Evolutionary conservation across 2,888 invertebrate genomes (phyloP).

Genomic region (Gisinianus flammeolus): DNA sequence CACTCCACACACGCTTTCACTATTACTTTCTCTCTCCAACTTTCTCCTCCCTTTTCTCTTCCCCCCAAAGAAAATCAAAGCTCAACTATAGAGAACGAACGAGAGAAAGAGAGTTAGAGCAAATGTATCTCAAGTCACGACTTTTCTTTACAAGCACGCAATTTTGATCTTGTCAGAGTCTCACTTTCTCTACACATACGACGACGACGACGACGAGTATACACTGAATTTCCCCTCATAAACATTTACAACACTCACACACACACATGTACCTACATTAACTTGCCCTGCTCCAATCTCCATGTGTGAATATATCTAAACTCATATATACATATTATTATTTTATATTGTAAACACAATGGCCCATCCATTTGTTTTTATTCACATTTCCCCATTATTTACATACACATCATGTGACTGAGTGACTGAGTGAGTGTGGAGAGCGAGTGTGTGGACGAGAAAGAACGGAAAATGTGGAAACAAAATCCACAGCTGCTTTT

Average conservation of each 20-base stretch:
- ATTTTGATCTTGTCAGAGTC: conserved; percentile 35
- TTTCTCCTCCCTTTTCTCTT: conserved; percentile 12
- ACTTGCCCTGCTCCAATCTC: too few relatives aligned
- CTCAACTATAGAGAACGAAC: conserved; percentile 1
- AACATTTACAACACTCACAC: conserved; percentile 14
- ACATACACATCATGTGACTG: too few relatives aligned
- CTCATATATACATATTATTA: too few relatives aligned
- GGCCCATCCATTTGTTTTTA: too few relatives aligned
- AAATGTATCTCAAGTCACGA: conserved; percentile 30
- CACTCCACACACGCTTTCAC: conserved; percentile 9
- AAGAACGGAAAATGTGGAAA: too few relatives aligned
- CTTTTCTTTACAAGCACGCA: conserved; percentile 23
- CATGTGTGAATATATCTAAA: too few relatives aligned
- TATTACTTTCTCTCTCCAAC: conserved; percentile 23
- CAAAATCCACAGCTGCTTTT: too few relatives aligned
- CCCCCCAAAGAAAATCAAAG: conserved; percentile 36
- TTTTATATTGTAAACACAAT: too few relatives aligned
- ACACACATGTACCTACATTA: neutral
- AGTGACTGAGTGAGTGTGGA: too few relatives aligned
- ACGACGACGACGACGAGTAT: too few relatives aligned
- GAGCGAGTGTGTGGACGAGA: too few relatives aligned
- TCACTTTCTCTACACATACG: neutral
- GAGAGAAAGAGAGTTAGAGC: neutral
- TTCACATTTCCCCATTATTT: too few relatives aligned
- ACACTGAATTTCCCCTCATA: conserved; percentile 1